Conservation (phyloP, 2,113 vertebrate species). For the Misgurnus mizolepis region DNA sequence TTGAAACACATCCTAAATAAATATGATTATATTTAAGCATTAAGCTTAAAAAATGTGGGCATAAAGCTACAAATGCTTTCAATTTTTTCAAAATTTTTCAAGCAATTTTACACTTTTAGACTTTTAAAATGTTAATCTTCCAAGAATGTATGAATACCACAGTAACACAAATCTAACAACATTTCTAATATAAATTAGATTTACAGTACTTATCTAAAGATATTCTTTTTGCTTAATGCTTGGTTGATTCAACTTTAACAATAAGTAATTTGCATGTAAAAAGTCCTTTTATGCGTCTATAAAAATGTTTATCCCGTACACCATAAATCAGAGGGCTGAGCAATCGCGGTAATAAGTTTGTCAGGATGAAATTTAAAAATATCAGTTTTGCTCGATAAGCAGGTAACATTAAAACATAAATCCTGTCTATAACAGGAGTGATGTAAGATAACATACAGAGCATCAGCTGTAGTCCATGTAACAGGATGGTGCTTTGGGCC, state of each 20-base stretch:
- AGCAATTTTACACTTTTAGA: no score
- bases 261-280: constrained; percentile 21
- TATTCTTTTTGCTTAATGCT: not conserved
- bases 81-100: no score
- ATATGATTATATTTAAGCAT: no score
- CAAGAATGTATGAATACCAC: no score
- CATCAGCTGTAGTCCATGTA: constrained; percentile 64
- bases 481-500: constrained; percentile 63
- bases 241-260: constrained; percentile 31
- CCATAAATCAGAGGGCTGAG: constrained; percentile 68
- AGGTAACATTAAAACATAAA: constrained; percentile 21
- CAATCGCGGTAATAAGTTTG: constrained; percentile 58
- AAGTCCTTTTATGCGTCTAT: constrained; percentile 24
- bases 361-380: constrained; percentile 51
- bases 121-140: no score
- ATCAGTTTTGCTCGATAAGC: constrained; percentile 1
- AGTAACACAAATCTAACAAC: no score
- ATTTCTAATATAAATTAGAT: no score
- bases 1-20: no score
- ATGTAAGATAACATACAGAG: constrained; percentile 60
- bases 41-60: no score
- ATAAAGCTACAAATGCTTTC: no score
- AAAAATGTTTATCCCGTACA: constrained; percentile 59
- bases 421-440: constrained; percentile 20
- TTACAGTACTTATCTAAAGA: no score